Percentiles rank a stretch among this genome's conserved stretches.
Conservation (phyloP, 53 echinoderm and acorn worm genomes). For the Zoroaster sp. region DNA sequence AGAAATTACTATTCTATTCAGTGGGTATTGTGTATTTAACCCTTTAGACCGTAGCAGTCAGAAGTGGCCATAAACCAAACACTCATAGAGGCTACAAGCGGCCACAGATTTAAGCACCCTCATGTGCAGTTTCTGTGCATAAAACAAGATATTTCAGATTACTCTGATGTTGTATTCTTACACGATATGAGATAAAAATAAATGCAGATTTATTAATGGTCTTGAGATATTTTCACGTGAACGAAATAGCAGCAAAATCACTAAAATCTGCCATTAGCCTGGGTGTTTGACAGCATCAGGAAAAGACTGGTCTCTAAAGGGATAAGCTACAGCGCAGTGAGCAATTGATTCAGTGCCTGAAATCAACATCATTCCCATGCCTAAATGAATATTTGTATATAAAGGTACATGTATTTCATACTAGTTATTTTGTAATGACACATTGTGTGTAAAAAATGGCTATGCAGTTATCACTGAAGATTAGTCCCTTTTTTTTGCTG, state of each 20-base stretch:
- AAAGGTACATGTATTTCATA: neutral
- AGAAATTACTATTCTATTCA: too few relatives aligned
- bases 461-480: neutral
- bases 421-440: neutral
- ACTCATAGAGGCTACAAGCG: too few relatives aligned
- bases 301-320: too few relatives aligned
- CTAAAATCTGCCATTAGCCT: neutral
- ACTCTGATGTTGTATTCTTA: too few relatives aligned
- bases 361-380: neutral
- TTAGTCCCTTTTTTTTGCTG: neutral
- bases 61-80: too few relatives aligned
- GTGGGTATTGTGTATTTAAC: too few relatives aligned
- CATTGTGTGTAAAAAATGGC: neutral
- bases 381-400: neutral
- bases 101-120: too few relatives aligned
- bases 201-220: neutral
- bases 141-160: too few relatives aligned
- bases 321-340: neutral
- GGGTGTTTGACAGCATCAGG: too few relatives aligned
- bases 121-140: too few relatives aligned
- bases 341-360: neutral
- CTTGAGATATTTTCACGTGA: neutral
- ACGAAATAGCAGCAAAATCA: neutral
- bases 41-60: too few relatives aligned
- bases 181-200: too few relatives aligned